Conservation (phyloP, 53 echinoderm and acorn worm species). For the Holothuria scabra region DNA sequence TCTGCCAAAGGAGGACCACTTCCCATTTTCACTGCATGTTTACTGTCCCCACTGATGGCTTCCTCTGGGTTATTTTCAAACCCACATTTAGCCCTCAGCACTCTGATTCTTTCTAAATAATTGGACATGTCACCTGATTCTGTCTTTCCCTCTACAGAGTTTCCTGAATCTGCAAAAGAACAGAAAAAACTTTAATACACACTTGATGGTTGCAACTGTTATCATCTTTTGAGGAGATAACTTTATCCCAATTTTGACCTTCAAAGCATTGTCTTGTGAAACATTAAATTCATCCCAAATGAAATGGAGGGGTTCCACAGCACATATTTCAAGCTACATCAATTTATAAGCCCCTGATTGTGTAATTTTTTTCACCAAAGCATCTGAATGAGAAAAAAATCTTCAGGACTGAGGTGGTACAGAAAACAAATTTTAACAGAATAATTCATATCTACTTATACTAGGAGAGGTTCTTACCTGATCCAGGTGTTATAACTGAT, state of each 20-base stretch:
- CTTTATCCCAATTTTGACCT: no score
- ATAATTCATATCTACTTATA: no score
- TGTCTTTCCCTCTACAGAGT: background rate
- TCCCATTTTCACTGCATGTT: background rate
- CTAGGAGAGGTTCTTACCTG: background rate
- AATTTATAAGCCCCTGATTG: no score
- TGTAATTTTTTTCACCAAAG: no score
- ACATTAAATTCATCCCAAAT: no score
- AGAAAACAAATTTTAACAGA: no score
- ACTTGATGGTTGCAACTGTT: background rate
- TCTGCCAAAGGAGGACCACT: background rate
- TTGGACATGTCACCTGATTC: slow-evolving; percentile 63
- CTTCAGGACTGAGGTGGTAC: no score
- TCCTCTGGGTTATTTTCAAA: slow-evolving; percentile 70
- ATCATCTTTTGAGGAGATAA: background rate
- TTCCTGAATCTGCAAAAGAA: slow-evolving; percentile 1
- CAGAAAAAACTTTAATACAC: background rate
- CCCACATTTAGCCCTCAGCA: slow-evolving; percentile 77
- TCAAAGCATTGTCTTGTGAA: no score
- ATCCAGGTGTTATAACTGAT: slow-evolving; percentile 18
- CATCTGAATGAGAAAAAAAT: no score
- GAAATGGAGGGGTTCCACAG: no score
- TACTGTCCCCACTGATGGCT: slow-evolving; percentile 19
- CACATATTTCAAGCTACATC: no score
- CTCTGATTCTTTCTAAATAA: slow-evolving; percentile 73